Percentiles rank a stretch among this genome's conserved stretches.
These are phyloP conservation scores for Ictalurus punctatus DNA, from an alignment of 2,113 vertebrate species.

Conservation along the genomic window DNA sequence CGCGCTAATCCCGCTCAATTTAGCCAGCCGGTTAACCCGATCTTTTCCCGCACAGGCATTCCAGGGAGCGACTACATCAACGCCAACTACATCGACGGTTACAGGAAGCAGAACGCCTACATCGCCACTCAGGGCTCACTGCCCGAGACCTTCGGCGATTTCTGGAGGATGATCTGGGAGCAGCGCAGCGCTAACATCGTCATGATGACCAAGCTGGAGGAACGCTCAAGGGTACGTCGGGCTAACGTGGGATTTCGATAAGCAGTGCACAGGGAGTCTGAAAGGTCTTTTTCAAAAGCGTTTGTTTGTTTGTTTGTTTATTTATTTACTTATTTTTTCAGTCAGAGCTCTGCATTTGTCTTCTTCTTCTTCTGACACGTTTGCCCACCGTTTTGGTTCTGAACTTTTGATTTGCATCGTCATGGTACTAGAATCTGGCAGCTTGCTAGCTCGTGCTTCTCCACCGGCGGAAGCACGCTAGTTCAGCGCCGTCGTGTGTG, in stretches of 20 bases:
- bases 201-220: slow-evolving; percentile 99
- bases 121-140: slow-evolving; percentile 94
- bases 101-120: slow-evolving; percentile 97
- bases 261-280: neutral
- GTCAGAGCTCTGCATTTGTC: neutral
- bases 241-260: neutral
- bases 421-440: neutral
- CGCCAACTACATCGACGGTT: slow-evolving; percentile 98
- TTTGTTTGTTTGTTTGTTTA: no score
- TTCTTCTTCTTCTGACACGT: neutral
- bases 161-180: slow-evolving; percentile 99
- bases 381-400: neutral
- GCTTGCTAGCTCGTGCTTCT: neutral
- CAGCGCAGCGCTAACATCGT: slow-evolving; percentile 94
- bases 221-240: slow-evolving; percentile 89
- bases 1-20: neutral
- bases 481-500: neutral
- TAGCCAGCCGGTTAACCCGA: neutral
- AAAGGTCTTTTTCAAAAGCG: neutral
- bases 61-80: slow-evolving; percentile 98
- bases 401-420: neutral
- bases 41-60: slow-evolving; percentile 76
- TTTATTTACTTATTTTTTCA: neutral
- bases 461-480: neutral
- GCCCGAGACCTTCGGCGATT: slow-evolving; percentile 97